Evolutionary conservation across 2,888 invertebrate species (phyloP), one percentile per base, ranked within the genome.

Genomic region (Orthosia gracilis): DNA sequence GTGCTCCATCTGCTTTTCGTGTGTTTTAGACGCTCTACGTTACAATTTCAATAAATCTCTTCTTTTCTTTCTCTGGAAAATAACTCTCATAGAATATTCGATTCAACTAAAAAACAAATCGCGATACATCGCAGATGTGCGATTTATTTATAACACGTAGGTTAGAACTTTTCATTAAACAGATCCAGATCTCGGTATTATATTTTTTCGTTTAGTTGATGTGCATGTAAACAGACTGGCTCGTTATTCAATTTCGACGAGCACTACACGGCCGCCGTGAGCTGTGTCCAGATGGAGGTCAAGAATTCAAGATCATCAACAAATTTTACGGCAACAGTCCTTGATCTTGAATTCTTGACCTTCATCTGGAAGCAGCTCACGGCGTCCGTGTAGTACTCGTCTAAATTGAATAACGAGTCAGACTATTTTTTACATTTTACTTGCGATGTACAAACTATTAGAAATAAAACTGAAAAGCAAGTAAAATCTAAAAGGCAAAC

Each of bases 161-260:
- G 18, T 65, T 47, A 49, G 13, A 61, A n/a, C 2, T 55, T 55
- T 77, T 61, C 26, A 23, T 5, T 73, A 58, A 72, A 55, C 50
- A 61, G 54, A 70, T 4, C 21, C n/a, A 59, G 77, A 26, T 47
- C 45, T 26, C 45, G 0, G 26, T 31, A n/a, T 23, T 40, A 23
- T 12, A 76, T 23, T 49, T 54, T 49, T 74, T 59, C 59, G 50
- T 69, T 78, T 64, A 54, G 18, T 54, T 26, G 49, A 80, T 69
- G 49, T 58, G 65, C 57, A 58, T 62, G 23, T 76, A 66, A 75
- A 79, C 70, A 76, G 31, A 12, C 21, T 54, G 12, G 31, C 21
- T 58, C 52, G 76, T 66, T 62, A 80, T 58, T 66, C 62, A 80
- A 63, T 80, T 55, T 45, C 55, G n/a, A 59, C 13, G 49, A 59